Evolutionary conservation across 2,113 vertebrate genomes (phyloP), one percentile per base, ranked within the genome.

Genomic region (Lanius collurio): DNA sequence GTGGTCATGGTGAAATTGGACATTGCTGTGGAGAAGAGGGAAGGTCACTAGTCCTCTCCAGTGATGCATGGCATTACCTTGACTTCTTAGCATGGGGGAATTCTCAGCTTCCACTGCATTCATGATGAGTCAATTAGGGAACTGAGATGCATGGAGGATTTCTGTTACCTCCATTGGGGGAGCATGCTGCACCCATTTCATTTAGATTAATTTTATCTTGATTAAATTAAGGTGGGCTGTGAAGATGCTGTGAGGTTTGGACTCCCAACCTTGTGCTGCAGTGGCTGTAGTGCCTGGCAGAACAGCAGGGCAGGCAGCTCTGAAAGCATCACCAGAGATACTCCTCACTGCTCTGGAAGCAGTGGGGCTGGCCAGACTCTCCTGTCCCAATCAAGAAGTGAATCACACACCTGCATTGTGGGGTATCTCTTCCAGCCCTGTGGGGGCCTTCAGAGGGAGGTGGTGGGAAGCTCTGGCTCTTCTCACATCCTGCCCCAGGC

Each of bases 191-290:
- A 83, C 42, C 53, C 46, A 12, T 62, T 74, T 88, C 1, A 14
- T 83, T 78, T 47, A 20, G 74, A 35, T 83, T 6, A 31, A 71
- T 84, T 93, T 91, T 60, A 10, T 68, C 49, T 69, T 59, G 62
- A 73, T 79, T 73, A 41, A 79, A 49, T 83, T 10, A 73, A 73
- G n/a, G 17, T 2, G 3, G 49, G 12, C 67, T 79, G 44, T 24
- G n/a, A 63, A 33, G 39, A 24, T 28, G 0, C 49, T 26, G 15
- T 16, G 78, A 50, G 33, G 30, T 47, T 30, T 82, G 56, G 35
- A 13, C 18, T 24, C n/a, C 4, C 6, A 60, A 9, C 19, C 59
- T 47, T 37, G n/a, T 0, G 0, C 76, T 81, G 78, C 86, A 67
- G 56, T 1, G 5, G 53, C 44, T 67, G 50, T 14, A 42, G 70